These are phyloP conservation scores for Callyntrura sp. DNA, from an alignment of 2,888 invertebrate species.

Conservation along the genomic window DNA sequence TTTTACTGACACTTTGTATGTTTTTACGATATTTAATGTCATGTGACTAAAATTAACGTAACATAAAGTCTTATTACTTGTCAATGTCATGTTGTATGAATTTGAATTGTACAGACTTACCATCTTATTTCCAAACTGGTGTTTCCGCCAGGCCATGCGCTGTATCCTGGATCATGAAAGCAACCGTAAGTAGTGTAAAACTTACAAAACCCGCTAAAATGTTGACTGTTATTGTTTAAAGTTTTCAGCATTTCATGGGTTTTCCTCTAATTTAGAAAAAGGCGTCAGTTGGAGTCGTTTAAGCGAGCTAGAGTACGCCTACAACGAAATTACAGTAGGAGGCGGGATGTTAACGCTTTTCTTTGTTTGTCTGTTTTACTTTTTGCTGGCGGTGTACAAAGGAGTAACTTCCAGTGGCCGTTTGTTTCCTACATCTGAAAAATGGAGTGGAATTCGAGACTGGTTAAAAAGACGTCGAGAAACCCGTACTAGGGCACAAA, in stretches of 20 bases:
- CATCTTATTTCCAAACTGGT: conserved; percentile 80
- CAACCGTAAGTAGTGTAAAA: conserved; percentile 50
- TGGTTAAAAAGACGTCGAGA: conserved; percentile 1
- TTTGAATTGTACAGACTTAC: too few species aligned
- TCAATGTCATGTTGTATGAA: too few species aligned
- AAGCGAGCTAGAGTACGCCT: background rate
- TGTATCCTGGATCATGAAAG: conserved; percentile 74
- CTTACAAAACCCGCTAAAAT: too few species aligned
- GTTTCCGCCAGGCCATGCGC: conserved; percentile 73
- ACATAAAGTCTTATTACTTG: too few species aligned
- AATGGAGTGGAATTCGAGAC: conserved; percentile 75
- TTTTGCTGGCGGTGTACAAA: conserved; percentile 63
- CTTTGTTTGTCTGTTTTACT: conserved; percentile 59
- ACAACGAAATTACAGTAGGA: conserved; percentile 27
- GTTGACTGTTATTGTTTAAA: too few species aligned
- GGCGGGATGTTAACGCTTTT: conserved; percentile 34
- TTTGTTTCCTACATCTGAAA: conserved; percentile 57
- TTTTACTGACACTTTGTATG: conserved; percentile 23
- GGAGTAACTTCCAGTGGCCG: conserved; percentile 68
- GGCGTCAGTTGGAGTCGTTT: conserved; percentile 60
- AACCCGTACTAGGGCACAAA: conserved; percentile 14
- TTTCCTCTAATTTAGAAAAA: conserved; percentile 63
- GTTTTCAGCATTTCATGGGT: too few species aligned
- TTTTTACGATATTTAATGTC: background rate
- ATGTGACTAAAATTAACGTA: too few species aligned